Conservation (phyloP, 2,113 vertebrate genomes). For the Brachionichthys hirsutus region DNA sequence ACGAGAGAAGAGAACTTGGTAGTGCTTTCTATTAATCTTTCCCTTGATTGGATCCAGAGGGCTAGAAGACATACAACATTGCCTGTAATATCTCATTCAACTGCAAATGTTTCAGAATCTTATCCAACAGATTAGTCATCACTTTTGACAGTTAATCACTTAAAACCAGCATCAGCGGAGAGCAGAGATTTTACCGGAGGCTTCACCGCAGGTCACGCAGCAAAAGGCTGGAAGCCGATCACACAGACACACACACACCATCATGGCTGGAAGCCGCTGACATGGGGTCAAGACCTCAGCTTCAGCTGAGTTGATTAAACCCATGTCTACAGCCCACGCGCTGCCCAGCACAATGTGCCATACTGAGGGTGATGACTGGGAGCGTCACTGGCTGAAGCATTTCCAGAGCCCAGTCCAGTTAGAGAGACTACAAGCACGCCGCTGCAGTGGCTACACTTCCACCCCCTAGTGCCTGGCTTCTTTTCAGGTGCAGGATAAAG, state of each 20-base stretch:
- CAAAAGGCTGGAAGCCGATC: constrained; percentile 51
- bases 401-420: constrained; percentile 25
- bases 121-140: constrained; percentile 55
- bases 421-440: constrained; percentile 30
- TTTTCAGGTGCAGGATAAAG: constrained; percentile 48
- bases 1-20: constrained; percentile 1
- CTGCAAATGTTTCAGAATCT: constrained; percentile 35
- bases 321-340: constrained; percentile 54
- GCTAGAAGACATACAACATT: constrained; percentile 9
- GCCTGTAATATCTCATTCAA: constrained; percentile 27
- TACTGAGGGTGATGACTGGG: constrained; percentile 45
- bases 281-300: constrained; percentile 63
- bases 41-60: constrained; percentile 30
- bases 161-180: constrained; percentile 48
- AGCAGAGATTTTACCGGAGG: constrained; percentile 50
- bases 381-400: constrained; percentile 49
- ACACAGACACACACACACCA: constrained; percentile 24
- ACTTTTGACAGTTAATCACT: constrained; percentile 58
- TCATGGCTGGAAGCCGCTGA: constrained; percentile 42
- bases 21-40: constrained; percentile 7
- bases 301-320: constrained; percentile 60
- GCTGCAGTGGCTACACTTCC: constrained; percentile 34
- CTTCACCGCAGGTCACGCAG: constrained; percentile 60
- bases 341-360: constrained; percentile 49
- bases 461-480: constrained; percentile 25